phyloP scores from a whole-genome alignment of 2,113 vertebrate genomes.

The Pontoporia blainvillei region DNA sequence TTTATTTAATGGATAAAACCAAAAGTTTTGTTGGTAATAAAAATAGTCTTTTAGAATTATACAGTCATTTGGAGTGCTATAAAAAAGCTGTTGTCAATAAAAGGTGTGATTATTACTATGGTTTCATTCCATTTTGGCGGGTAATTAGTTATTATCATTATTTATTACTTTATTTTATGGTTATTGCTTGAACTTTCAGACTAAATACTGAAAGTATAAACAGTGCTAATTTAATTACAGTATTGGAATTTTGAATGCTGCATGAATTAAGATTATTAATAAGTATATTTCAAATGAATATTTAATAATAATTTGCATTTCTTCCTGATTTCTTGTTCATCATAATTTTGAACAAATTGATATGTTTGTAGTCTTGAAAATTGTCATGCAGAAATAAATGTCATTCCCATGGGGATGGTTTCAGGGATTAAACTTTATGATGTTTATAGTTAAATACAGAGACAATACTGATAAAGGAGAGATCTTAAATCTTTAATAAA shows the following conservation, averaged over 20 bases:
- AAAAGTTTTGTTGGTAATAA: slow-evolving; percentile 71
- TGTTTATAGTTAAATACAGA: background rate
- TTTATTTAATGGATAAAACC: background rate
- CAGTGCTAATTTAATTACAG: slow-evolving; percentile 82
- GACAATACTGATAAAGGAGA: background rate
- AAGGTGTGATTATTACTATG: slow-evolving; percentile 69
- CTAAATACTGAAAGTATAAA: slow-evolving; percentile 82
- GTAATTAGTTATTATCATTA: slow-evolving; percentile 83
- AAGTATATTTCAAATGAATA: slow-evolving; percentile 73
- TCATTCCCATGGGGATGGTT: background rate
- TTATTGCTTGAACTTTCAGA: slow-evolving; percentile 81
- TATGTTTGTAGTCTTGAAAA: slow-evolving; percentile 38
- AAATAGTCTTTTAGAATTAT: slow-evolving; percentile 73
- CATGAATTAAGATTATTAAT: slow-evolving; percentile 71
- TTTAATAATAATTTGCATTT: slow-evolving; percentile 46
- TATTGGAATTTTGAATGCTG: slow-evolving; percentile 64
- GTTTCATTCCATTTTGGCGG: slow-evolving; percentile 71
- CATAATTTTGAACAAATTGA: slow-evolving; percentile 48
- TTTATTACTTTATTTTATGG: slow-evolving; percentile 82
- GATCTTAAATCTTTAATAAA: background rate
- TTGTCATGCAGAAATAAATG: slow-evolving; percentile 9
- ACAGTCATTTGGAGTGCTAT: slow-evolving; percentile 76
- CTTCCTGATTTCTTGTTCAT: no score
- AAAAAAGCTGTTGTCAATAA: slow-evolving; percentile 80
- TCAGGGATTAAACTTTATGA: background rate